Evolutionary conservation across 2,113 vertebrate genomes (phyloP).

Genomic region (Telmatochromis brichardi): DNA sequence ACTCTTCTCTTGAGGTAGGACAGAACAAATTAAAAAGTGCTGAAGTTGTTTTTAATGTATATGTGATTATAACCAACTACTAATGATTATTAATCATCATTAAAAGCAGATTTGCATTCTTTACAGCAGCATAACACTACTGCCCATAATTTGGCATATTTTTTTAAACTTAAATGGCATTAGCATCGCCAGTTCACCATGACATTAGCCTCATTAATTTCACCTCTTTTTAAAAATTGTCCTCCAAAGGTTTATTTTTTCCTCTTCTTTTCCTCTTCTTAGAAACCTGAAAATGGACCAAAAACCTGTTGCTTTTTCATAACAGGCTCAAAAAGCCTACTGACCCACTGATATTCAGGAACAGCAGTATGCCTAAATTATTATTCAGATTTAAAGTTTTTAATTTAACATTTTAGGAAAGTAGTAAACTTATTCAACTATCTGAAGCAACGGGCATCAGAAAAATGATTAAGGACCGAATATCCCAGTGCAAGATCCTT

Average conservation of each 20-base stretch:
- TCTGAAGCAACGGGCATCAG: neutral
- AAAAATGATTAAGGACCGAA: neutral
- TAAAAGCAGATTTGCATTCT: neutral
- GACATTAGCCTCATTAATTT: neutral
- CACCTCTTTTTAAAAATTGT: neutral
- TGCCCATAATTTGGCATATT: neutral
- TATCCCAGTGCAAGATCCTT: neutral
- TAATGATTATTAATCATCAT: neutral
- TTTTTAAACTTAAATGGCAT: neutral
- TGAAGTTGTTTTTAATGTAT: neutral
- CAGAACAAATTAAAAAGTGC: neutral
- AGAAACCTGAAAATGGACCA: neutral
- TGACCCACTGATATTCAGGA: neutral
- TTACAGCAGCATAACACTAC: neutral
- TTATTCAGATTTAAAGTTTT: neutral
- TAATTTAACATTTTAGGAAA: neutral
- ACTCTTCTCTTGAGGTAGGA: constrained; percentile 51
- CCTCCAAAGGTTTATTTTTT: neutral
- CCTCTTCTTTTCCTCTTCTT: neutral
- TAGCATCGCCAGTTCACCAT: neutral
- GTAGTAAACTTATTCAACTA: neutral
- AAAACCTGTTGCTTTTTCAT: neutral
- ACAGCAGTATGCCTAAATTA: neutral
- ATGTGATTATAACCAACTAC: neutral
- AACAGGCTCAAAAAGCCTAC: neutral